Evolutionary conservation across 2,888 invertebrate genomes (phyloP).

Genomic region (Watsonalla cultraria): DNA sequence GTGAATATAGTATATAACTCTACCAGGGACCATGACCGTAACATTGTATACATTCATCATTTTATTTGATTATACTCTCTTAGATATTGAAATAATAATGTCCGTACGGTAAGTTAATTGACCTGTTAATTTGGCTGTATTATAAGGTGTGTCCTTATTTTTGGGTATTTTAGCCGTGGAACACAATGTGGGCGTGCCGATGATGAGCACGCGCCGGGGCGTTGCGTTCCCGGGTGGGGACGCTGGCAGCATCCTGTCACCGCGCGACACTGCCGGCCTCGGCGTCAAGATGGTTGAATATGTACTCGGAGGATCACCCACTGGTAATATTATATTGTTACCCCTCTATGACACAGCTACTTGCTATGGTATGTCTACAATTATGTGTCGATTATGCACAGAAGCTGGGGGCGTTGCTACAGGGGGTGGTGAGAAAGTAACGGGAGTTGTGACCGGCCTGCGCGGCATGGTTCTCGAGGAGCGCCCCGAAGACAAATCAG

Average conservation of each 20-base stretch:
- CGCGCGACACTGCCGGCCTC: conserved; percentile 93
- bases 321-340: conserved; percentile 54
- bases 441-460: conserved; percentile 63
- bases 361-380: background rate
- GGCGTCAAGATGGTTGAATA: conserved; percentile 99
- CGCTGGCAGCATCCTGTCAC: conserved; percentile 83
- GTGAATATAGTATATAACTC: conserved; percentile 74
- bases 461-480: conserved; percentile 71
- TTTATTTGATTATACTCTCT: too few relatives aligned
- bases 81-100: too few relatives aligned
- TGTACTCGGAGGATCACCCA: conserved; percentile 95
- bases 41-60: background rate
- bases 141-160: background rate
- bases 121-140: background rate
- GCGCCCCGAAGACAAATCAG: conserved; percentile 64
- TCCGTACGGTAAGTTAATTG: background rate
- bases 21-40: background rate
- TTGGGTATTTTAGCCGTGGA: conserved; percentile 47
- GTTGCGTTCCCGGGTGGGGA: conserved; percentile 82
- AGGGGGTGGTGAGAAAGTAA: conserved; percentile 61
- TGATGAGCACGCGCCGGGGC: conserved; percentile 86
- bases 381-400: conserved; percentile 10
- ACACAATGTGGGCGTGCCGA: conserved; percentile 70
- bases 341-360: too few relatives aligned
- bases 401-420: conserved; percentile 53